Percentiles rank a stretch among this genome's conserved stretches.
Conservation (phyloP, 2,113 vertebrate species). For the Anguilla rostrata region DNA sequence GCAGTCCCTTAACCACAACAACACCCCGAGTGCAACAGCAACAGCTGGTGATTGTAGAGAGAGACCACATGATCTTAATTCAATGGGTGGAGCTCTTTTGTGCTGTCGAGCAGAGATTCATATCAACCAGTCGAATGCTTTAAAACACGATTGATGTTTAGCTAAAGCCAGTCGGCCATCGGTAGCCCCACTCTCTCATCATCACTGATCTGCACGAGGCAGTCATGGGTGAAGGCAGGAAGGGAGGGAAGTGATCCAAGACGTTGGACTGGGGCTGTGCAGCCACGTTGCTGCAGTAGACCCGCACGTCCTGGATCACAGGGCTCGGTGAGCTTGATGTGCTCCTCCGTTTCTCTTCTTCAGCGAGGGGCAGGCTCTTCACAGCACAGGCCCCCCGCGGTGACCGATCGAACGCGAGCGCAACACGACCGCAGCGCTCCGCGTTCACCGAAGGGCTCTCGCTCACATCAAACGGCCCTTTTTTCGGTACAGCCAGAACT, state of each 20-base stretch:
- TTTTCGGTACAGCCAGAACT: neutral
- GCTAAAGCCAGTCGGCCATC: too few relatives aligned
- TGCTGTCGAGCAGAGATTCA: neutral
- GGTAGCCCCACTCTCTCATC: too few relatives aligned
- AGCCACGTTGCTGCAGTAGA: neutral
- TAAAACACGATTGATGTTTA: too few relatives aligned
- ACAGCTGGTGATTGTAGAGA: too few relatives aligned
- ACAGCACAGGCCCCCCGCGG: neutral
- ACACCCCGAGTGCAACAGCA: too few relatives aligned
- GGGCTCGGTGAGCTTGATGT: neutral
- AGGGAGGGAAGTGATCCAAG: neutral
- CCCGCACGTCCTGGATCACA: neutral
- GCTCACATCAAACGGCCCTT: neutral
- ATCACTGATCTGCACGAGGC: too few relatives aligned
- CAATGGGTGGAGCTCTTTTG: neutral
- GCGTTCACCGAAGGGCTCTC: neutral
- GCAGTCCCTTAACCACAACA: too few relatives aligned
- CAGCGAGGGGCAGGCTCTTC: neutral
- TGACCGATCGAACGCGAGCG: neutral
- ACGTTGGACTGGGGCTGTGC: neutral
- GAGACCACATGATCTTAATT: neutral
- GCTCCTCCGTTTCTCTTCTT: neutral
- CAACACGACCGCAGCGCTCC: neutral
- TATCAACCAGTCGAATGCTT: neutral
- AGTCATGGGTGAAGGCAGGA: neutral